Evolutionary conservation across 1,140 invertebrate genomes (phyloP), one percentile per base, ranked within the genome.

Genomic region (Chironomus tepperi): DNA sequence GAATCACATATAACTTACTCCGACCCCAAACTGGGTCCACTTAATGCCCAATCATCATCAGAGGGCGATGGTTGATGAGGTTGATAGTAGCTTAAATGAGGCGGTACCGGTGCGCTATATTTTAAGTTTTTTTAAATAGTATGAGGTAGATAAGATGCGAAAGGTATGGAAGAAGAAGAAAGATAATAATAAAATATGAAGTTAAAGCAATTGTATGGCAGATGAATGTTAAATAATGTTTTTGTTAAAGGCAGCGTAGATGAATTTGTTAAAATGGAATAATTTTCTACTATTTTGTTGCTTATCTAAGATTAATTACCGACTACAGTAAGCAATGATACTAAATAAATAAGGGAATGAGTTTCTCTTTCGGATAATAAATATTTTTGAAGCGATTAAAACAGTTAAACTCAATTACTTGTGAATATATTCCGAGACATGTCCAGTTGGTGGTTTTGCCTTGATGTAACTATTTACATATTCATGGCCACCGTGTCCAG

Each of bases 21-120:
- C 75, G 83, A 85, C 10, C 87, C 86, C 77, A 88, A 78, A 10
- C 86, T 86, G 3, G 86, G 86, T 64, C 86, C 86, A 57, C 86
- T 87, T 18, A 85, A 82, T 76, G 85, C 84, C 86, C 86, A 87
- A 74, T 84, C 83, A 81, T 84, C 78, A 76, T 43, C 34, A 42
- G 73, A 42, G 8, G 47, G 47, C 3, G 12, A n/a, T 57, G 47
- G 47, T 57, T 57, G 47, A 73, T 42, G 24, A 34, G 24, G 24
- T 34, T 34, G 24, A 34, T 34, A 34, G 5, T 34, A 73, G 34
- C 73, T 73, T 75, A 81, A 79, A 75, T 78, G 77, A 18, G 83
- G 74, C 82, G 83, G 76, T 83, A 81, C 74, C 79, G 84, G 76
- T 7, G 80, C 79, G 7, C 81, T 77, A 64, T 57, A 57, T 57